Percentiles rank a stretch among this genome's conserved stretches.
Conservation (phyloP, 1,140 invertebrate genomes). For the Drosophila rufa region DNA sequence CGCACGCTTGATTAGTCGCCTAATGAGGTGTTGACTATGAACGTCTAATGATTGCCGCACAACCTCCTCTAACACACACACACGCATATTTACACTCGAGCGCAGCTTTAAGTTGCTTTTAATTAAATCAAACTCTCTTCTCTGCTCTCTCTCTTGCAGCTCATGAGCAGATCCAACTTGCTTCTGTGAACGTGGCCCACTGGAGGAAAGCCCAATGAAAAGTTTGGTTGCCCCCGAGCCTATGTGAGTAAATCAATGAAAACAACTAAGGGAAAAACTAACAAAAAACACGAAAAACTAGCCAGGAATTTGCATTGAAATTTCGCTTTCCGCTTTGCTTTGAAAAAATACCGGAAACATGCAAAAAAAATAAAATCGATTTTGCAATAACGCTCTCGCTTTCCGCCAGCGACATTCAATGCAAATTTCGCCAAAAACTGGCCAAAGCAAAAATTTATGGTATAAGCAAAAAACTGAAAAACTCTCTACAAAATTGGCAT, state of each 20-base stretch:
- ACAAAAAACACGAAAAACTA: conserved; percentile 27
- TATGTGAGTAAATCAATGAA: conserved; percentile 57
- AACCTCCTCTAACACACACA: conserved; percentile 14
- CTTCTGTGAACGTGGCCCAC: conserved; percentile 49
- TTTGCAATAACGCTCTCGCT: conserved; percentile 44
- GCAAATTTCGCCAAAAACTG: conserved; percentile 24
- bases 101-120: conserved; percentile 52
- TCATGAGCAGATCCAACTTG: conserved; percentile 18
- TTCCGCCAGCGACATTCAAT: conserved; percentile 37
- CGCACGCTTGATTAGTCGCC: conserved; percentile 82
- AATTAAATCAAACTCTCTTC: conserved; percentile 49
- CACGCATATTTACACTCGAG: conserved; percentile 29
- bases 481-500: conserved; percentile 38
- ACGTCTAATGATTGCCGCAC: conserved; percentile 65
- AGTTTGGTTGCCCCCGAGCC: conserved; percentile 69
- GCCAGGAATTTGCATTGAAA: conserved; percentile 55
- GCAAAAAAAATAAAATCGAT: neutral
- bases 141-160: conserved; percentile 21
- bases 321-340: conserved; percentile 25
- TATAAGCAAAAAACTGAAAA: conserved; percentile 11
- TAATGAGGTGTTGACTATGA: conserved; percentile 84
- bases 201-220: conserved; percentile 67
- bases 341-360: neutral
- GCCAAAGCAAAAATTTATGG: conserved; percentile 9
- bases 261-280: conserved; percentile 4